Evolutionary conservation across 2,113 vertebrate genomes (phyloP).

Genomic region (Tringa solitaria): DNA sequence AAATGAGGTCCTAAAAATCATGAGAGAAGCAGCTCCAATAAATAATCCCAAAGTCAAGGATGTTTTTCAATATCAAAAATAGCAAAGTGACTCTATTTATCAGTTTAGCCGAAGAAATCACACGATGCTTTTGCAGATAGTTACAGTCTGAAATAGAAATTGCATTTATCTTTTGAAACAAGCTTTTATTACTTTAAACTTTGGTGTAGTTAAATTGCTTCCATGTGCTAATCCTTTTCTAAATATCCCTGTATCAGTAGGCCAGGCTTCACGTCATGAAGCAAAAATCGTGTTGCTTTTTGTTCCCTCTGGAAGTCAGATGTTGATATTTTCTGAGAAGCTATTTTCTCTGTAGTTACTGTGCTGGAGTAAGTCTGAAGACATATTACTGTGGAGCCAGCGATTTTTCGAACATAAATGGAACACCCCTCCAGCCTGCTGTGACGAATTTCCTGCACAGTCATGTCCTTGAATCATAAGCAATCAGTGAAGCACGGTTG

Average conservation of each 20-base stretch:
- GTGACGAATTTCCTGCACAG: slow-evolving; percentile 19
- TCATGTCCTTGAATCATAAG: slow-evolving; percentile 20
- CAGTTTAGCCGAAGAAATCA: neutral
- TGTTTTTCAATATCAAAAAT: neutral
- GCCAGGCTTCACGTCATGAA: neutral
- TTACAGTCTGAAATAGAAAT: neutral
- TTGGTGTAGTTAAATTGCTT: neutral
- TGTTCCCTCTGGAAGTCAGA: neutral
- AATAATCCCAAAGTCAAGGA: neutral
- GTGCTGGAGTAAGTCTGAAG: neutral
- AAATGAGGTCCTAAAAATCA: neutral
- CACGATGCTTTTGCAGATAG: neutral
- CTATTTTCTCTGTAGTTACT: neutral
- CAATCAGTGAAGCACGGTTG: slow-evolving; percentile 3
- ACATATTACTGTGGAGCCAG: neutral
- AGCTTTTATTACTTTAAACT: neutral
- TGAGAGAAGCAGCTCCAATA: neutral
- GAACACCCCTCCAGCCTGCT: slow-evolving; percentile 7
- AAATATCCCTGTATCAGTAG: neutral
- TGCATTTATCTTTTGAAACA: neutral
- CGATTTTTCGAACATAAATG: neutral
- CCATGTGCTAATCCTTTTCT: neutral
- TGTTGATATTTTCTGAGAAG: slow-evolving; percentile 16
- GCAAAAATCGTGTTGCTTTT: slow-evolving; percentile 13
- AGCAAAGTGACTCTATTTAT: neutral